A percentile compares a stretch with the other conserved stretches of the same genome.
These are phyloP conservation scores for Montipora foliosa DNA, from an alignment of 64 coral and sea anemone species.

Conservation along the genomic window DNA sequence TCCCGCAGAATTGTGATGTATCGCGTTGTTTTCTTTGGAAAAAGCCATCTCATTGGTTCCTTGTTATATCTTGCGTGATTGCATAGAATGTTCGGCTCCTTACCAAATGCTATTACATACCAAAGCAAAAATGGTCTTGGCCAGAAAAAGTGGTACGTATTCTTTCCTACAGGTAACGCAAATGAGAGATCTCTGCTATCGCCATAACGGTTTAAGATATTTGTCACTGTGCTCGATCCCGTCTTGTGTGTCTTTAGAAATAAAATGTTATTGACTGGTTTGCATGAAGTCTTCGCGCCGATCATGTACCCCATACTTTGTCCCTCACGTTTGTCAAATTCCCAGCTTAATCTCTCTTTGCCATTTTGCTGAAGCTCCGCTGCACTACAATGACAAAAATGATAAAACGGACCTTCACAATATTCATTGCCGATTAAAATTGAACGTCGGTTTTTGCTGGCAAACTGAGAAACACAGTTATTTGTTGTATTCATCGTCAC, in stretches of 20 bases:
- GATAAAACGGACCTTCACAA: neutral
- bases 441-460: too few species aligned
- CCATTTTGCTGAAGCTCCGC: neutral
- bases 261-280: conserved; percentile 40
- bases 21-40: conserved; percentile 53
- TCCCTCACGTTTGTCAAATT: neutral
- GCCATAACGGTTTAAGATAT: conserved; percentile 62
- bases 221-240: conserved; percentile 64
- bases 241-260: conserved; percentile 71
- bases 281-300: neutral
- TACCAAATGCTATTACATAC: conserved; percentile 25
- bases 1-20: conserved; percentile 82
- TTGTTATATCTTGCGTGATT: conserved; percentile 81
- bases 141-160: conserved; percentile 53
- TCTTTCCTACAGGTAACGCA: conserved; percentile 28
- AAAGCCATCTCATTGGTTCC: conserved; percentile 31
- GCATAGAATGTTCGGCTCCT: conserved; percentile 62
- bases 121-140: conserved; percentile 41
- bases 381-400: neutral
- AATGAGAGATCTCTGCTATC: conserved; percentile 62
- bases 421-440: too few species aligned
- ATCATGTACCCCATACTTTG: too few species aligned
- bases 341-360: neutral
- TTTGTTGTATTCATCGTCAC: too few species aligned
- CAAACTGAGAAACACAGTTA: too few species aligned